Evolutionary conservation across 2,888 invertebrate genomes (phyloP), one percentile per base, ranked within the genome.

Genomic region (Nysson spinosus): DNA sequence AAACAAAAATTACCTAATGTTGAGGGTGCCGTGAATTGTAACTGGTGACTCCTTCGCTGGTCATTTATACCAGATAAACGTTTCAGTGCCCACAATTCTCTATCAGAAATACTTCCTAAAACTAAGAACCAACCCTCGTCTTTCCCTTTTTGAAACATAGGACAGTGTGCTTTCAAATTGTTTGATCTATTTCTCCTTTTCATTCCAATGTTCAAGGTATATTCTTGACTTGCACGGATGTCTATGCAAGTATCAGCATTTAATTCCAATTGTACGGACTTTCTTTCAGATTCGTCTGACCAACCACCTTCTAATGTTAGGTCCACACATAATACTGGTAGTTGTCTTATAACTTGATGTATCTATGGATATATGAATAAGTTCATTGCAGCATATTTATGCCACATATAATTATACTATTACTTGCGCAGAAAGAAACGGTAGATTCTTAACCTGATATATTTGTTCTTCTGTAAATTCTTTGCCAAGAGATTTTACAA

Each of bases 111-210:
- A 17, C 92, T 91, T 1, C 97, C 98, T 5, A 99, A 88, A 0
- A 96, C 91, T 1, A 97, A 83, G 87, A 98, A 94, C 99, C 99
- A 99, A 54, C 97, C 96, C 85, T 98, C 98, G 83, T 95, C 96
- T 88, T 98, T 99, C 28, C 93, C 93, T 85, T 98, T 97, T 1
- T 96, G 93, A 89, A 96, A 99, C 65, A 93, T 92, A 0, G 96
- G 95, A 62, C 96, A 93, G 64, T 93, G 88, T n/a, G 94, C 95
- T 76, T 89, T 89, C 20, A 90, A 90, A 79, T 89, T 90, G 0
- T 89, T 87, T 47, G 89, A 88, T 26, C 88, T 87, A 40, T 90
- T 89, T 80, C 90, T 89, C 28, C 91, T 89, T 26, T 85, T 87
- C 75, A 90, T 86, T 22, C 89, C 89, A 1, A 95, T 87, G 9